phyloP scores from a whole-genome alignment of 2,888 invertebrate species.

The Eilema depressum region DNA sequence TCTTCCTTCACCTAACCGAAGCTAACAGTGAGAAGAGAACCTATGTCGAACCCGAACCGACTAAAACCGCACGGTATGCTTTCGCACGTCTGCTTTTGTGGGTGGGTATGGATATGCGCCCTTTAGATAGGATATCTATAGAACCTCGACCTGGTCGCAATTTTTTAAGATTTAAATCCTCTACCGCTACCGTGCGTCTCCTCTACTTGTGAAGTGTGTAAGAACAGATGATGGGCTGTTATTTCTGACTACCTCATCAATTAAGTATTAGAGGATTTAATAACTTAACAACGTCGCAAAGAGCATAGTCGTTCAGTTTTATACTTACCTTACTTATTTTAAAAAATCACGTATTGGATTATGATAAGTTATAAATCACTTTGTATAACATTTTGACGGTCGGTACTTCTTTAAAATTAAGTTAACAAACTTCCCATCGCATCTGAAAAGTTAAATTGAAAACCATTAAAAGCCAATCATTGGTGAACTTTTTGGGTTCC shows the following conservation, averaged over 20 bases:
- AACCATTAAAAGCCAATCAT: constrained; percentile 76
- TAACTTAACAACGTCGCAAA: too few species aligned
- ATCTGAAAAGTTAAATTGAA: constrained; percentile 78
- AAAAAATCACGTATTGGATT: not conserved
- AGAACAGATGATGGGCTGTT: too few species aligned
- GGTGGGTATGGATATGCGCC: not conserved
- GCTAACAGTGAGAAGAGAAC: not conserved
- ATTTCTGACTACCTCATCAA: too few species aligned
- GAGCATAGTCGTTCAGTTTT: not conserved
- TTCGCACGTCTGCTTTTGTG: not conserved
- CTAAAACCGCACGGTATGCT: not conserved
- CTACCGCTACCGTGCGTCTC: too few species aligned
- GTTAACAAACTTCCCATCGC: constrained; percentile 70
- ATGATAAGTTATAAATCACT: constrained; percentile 24
- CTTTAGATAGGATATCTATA: not conserved
- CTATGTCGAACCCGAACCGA: not conserved
- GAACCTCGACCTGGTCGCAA: not conserved
- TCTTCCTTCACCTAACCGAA: not conserved
- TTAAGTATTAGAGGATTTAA: too few species aligned
- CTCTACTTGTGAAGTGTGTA: too few species aligned
- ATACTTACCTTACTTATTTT: not conserved
- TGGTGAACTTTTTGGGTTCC: constrained; percentile 64
- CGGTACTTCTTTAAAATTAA: constrained; percentile 64
- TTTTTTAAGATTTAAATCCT: too few species aligned
- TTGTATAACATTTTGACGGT: constrained; percentile 33